phyloP scores from a whole-genome alignment of 2,797 vertebrate species.

The Triplophysa yarkandensis region DNA sequence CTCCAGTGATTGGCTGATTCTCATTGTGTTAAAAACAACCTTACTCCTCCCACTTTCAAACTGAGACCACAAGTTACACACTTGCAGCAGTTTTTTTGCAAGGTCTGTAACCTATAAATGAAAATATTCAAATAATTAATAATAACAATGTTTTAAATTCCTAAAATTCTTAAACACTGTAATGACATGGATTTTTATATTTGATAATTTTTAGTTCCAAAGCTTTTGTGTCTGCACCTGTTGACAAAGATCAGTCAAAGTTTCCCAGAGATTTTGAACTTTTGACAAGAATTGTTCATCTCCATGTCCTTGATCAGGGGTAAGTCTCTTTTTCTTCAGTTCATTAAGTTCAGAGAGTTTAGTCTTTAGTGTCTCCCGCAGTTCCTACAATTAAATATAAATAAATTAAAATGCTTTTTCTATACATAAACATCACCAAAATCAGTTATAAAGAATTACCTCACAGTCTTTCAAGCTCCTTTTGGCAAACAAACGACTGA shows the following conservation, averaged over 20 bases:
- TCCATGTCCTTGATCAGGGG: constrained; percentile 18
- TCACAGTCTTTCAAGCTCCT: constrained; percentile 73
- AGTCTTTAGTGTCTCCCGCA: constrained; percentile 74
- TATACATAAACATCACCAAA: background rate
- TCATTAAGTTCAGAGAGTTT: constrained; percentile 74
- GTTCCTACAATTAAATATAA: constrained; percentile 66
- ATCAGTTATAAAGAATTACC: constrained; percentile 66
- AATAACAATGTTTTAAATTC: background rate
- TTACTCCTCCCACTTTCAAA: constrained; percentile 68
- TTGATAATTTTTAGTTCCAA: no score
- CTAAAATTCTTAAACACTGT: background rate
- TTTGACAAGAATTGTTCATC: constrained; percentile 44
- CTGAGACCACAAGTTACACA: constrained; percentile 73
- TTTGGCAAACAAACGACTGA: constrained; percentile 72
- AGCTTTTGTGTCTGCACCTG: constrained; percentile 58
- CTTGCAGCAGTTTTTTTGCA: constrained; percentile 65
- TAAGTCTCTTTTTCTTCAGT: constrained; percentile 62
- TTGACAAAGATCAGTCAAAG: constrained; percentile 56
- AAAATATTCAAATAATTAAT: no score
- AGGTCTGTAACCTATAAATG: constrained; percentile 64
- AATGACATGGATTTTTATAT: no score
- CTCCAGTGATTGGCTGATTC: constrained; percentile 67
- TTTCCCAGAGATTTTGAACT: constrained; percentile 41
- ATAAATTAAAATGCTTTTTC: background rate
- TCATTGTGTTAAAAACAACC: constrained; percentile 63